Percentiles rank a stretch among this genome's conserved stretches.
Conservation (phyloP, 2,888 invertebrate species). For the Ceratothoa steindachneri region DNA sequence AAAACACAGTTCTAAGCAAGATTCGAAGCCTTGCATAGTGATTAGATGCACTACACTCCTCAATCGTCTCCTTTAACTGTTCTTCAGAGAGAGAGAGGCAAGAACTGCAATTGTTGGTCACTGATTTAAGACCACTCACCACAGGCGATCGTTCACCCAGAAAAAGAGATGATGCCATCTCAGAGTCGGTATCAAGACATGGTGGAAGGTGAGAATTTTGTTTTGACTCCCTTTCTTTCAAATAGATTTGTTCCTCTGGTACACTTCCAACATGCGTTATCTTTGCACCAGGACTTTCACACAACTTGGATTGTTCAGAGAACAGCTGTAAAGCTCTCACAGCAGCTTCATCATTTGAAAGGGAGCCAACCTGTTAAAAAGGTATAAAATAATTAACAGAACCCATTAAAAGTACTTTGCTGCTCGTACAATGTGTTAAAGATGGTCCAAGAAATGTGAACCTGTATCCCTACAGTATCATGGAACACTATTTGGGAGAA, state of each 20-base stretch:
- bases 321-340: slow-evolving; percentile 81
- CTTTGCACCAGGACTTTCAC: slow-evolving; percentile 58
- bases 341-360: slow-evolving; percentile 72
- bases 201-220: neutral
- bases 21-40: slow-evolving; percentile 40
- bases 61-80: slow-evolving; percentile 28
- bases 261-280: slow-evolving; percentile 5
- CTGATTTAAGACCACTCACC: slow-evolving; percentile 9
- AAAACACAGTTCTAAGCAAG: slow-evolving; percentile 41
- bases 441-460: too few relatives aligned
- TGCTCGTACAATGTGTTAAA: neutral
- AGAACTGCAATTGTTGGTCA: neutral
- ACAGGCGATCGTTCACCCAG: slow-evolving; percentile 6
- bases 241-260: neutral
- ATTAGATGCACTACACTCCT: slow-evolving; percentile 28
- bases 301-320: slow-evolving; percentile 75
- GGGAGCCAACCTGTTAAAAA: slow-evolving; percentile 29
- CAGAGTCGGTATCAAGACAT: neutral
- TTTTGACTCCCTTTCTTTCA: neutral
- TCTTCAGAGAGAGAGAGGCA: slow-evolving; percentile 20
- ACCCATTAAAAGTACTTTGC: neutral
- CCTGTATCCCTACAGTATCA: neutral
- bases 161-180: slow-evolving; percentile 15
- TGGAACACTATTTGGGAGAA: too few relatives aligned
- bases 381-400: neutral